Base-by-base conservation (phyloP, 2,113 vertebrate species). In the Anguilla rostrata region DNA sequence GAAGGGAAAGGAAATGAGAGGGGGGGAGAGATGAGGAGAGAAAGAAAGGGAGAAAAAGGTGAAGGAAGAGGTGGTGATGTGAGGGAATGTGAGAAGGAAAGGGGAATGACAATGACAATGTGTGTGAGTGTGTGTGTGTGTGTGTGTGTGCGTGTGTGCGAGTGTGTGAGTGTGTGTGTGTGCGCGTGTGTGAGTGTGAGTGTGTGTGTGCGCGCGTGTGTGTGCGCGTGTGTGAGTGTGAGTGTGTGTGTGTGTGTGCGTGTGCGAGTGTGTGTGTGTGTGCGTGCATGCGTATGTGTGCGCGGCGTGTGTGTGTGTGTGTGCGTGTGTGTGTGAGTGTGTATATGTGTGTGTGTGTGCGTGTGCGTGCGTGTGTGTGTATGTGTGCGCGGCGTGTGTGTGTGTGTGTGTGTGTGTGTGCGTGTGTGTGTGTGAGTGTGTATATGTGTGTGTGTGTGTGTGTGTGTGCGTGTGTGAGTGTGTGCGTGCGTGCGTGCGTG, bases 31-130 rank as follows among this genome's bases (percentile, higher is more conserved):
- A 34, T 34, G 34, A 34, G 34, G 66, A 75, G 66, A 6, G 66
- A 46, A 2, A 16, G 26, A 86, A 39, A 88, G 84, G 91, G 1
- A 88, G 5, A 43, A 39, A 6, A 56, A 20, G 46, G 1, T 34
- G 9, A 39, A 56, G 63, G 81, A n/a, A 81, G 39, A 71, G 78
- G 18, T 29, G 79, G n/a, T 66, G 80, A 41, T 20, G 26, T 75
- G 81, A 18, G n/a, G 6, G 40, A 39, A 8, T 12, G 29, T 14
- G 49, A 60, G 22, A 9, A 46, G 5, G 9, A 9, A 46, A 82
- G 83, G 9, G 43, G 2, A 46, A 46, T 46, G 14, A 34, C 34
- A 34, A 34, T 34, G 34, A 34, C 34, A 34, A 34, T 34, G 34
- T 34, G 34, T 34, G 34, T 6, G 9, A 2, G 34, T 80, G 29